phyloP scores from a whole-genome alignment of 2,113 vertebrate species.

The Odocoileus virginianus region DNA sequence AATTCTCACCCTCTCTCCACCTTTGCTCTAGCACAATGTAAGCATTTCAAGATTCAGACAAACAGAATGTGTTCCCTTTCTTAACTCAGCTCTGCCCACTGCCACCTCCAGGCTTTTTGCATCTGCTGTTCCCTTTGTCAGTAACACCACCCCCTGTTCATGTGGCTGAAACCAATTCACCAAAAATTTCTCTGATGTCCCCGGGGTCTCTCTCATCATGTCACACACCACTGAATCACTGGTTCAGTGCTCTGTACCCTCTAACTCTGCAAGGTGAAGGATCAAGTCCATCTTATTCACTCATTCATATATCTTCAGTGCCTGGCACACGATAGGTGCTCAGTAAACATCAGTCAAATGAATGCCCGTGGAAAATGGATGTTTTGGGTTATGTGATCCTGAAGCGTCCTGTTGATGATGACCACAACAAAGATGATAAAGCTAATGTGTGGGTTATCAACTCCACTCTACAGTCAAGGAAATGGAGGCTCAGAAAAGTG shows the following conservation, averaged over 20 bases:
- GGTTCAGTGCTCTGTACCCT: not conserved
- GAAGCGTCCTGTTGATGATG: not conserved
- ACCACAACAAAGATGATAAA: not conserved
- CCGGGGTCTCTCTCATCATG: not conserved
- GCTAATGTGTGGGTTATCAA: not conserved
- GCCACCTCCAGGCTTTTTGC: not conserved
- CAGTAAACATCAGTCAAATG: not conserved
- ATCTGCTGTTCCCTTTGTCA: not conserved
- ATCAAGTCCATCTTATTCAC: not conserved
- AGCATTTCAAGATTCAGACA: not conserved
- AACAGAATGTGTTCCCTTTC: not conserved
- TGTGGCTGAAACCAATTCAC: not conserved
- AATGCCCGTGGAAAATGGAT: not conserved
- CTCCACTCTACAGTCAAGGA: not conserved
- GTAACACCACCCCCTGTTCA: not conserved
- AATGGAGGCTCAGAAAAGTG: not conserved
- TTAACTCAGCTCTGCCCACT: not conserved
- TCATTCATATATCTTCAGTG: not conserved
- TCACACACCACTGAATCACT: not conserved
- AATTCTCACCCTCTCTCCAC: not conserved
- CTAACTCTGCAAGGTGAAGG: not conserved
- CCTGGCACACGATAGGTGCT: not conserved
- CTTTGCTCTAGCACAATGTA: not conserved
- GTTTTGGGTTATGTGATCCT: not conserved
- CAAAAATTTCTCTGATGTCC: not conserved